Conservation (phyloP, 2,113 vertebrate genomes). For the Pollachius pollachius region DNA sequence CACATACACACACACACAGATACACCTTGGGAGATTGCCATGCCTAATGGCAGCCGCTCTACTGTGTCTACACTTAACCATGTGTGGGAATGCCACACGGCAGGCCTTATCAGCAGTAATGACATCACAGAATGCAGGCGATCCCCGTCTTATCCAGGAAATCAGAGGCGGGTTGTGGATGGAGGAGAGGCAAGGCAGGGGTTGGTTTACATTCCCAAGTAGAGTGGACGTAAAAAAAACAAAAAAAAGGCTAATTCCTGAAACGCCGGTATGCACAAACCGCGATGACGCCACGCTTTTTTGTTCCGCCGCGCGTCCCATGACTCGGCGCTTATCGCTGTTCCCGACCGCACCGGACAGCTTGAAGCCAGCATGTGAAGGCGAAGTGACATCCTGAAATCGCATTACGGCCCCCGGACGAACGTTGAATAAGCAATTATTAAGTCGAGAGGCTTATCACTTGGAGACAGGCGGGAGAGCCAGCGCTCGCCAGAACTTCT, state of each 20-base stretch:
- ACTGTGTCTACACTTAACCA: conserved; percentile 41
- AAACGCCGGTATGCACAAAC: conserved; percentile 56
- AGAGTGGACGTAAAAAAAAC: conserved; percentile 55
- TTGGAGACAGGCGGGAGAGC: conserved; percentile 53
- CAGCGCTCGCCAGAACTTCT: conserved; percentile 49
- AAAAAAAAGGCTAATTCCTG: conserved; percentile 63
- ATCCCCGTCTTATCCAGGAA: conserved; percentile 55
- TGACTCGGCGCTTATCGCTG: conserved; percentile 61
- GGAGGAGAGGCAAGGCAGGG: not conserved
- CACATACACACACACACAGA: conserved; percentile 24
- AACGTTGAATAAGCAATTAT: conserved; percentile 71
- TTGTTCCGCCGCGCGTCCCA: conserved; percentile 48
- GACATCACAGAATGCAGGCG: conserved; percentile 55
- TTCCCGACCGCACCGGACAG: conserved; percentile 59
- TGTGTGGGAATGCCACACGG: conserved; percentile 35
- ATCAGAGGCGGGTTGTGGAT: conserved; percentile 42
- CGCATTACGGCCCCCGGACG: conserved; percentile 61
- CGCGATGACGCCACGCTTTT: conserved; percentile 45
- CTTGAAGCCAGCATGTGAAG: conserved; percentile 37
- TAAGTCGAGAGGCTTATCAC: conserved; percentile 61
- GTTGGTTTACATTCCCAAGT: conserved; percentile 36
- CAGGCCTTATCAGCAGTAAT: conserved; percentile 45
- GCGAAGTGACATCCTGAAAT: conserved; percentile 53
- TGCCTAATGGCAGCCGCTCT: conserved; percentile 17
- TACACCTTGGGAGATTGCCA: conserved; percentile 49